Base-by-base conservation (phyloP, 2,888 invertebrate genomes). In the Anthrax anthrax region DNA sequence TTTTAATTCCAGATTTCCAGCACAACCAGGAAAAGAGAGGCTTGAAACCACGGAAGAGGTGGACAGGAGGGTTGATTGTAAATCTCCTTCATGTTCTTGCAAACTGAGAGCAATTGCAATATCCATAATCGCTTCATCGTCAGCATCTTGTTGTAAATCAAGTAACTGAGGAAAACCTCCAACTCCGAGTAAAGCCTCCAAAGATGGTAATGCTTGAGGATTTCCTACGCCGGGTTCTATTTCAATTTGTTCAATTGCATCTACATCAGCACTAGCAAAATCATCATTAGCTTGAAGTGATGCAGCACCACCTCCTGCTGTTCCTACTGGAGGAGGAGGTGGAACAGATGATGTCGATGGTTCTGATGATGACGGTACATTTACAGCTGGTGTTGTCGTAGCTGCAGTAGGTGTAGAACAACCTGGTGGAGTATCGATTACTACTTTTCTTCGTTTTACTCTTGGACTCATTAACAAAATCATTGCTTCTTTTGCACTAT, bases 91-190 rank as follows among this genome's bases (percentile, higher is more conserved):
- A 56, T 85, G 84, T 55, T 86, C 85, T 60, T 95, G 92, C 27
- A 96, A 73, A 56, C 94, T 95, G 2, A 96, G 72, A 0, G 95
- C 95, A 52, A 96, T 94, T 3, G 95, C 96, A 52, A 96, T 74
- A 66, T 95, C 94, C 49, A 96, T 90, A 81, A 96, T 94, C 0
- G 94, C 86, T 65, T 95, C 95, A 64, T 96, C 95, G 60, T 95
- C 94, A 1, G 91, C 90, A 65, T 92, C 92, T n/a, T 89, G 84
- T 14, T 91, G 90, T 44, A 94, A 80, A 58, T 91, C 91, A 9
- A 92, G 70, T 23, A 92, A 66, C 0, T 83, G 86, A 43, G 86
- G 87, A 54, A 90, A 80, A 42, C 80, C 76, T 17, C 70, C 78
- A 10, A 69, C 70, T 18, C 69, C 69, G 51, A 73, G 60, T 43